These are phyloP conservation scores for Auanema sp. DNA, from an alignment of 2,888 invertebrate species.

Conservation along the genomic window DNA sequence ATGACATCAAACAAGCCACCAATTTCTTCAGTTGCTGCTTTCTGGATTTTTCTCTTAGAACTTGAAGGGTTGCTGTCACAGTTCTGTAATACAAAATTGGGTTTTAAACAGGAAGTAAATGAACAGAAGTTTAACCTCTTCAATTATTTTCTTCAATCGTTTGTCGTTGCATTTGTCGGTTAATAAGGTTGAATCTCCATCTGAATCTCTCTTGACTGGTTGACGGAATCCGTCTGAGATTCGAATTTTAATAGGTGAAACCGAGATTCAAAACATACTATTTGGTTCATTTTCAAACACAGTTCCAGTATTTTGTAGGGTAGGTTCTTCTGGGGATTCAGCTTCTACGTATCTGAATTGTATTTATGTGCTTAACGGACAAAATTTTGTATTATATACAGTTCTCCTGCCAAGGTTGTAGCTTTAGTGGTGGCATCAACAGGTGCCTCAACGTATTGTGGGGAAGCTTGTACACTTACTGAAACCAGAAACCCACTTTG, in stretches of 20 bases:
- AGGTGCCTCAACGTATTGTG: neutral
- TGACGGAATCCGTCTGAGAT: conserved; percentile 40
- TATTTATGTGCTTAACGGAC: neutral
- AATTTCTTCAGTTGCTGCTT: conserved; percentile 46
- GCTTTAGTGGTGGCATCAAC: conserved; percentile 20
- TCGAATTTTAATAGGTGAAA: neutral
- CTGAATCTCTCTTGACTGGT: conserved; percentile 33
- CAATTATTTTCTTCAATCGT: conserved; percentile 41
- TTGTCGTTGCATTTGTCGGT: conserved; percentile 50
- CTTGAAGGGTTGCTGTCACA: conserved; percentile 48
- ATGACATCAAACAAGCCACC: conserved; percentile 53
- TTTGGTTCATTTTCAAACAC: conserved; percentile 44
- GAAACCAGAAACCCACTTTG: neutral
- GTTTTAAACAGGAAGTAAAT: neutral
- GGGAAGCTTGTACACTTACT: too few relatives aligned
- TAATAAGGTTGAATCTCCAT: conserved; percentile 19
- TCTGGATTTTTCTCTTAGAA: conserved; percentile 51
- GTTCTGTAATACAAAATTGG: conserved; percentile 22
- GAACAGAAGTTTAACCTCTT: conserved; percentile 18
- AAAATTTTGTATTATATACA: conserved; percentile 11
- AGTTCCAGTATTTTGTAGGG: neutral
- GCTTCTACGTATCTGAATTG: conserved; percentile 36
- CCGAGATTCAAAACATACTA: conserved; percentile 17
- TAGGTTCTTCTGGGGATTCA: conserved; percentile 33
- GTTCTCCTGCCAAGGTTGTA: conserved; percentile 38